Conservation (phyloP, 2,797 vertebrate genomes). For the Falco peregrinus region DNA sequence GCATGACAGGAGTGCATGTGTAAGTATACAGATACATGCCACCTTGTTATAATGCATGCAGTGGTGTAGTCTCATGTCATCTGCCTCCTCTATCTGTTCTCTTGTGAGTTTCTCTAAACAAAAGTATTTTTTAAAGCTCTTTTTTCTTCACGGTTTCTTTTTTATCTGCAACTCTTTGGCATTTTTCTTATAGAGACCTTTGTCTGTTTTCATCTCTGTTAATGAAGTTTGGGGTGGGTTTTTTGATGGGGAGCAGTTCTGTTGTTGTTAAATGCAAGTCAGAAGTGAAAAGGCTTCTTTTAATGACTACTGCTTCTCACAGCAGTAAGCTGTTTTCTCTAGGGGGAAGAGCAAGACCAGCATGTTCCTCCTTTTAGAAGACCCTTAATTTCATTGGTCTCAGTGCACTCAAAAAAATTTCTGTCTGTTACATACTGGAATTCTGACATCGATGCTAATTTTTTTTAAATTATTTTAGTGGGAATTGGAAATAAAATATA, state of each 20-base stretch:
- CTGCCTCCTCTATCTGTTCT: not conserved
- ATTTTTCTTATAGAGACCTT: not conserved
- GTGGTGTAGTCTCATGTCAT: not conserved
- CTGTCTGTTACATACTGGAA: not conserved
- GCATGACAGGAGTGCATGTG: not conserved
- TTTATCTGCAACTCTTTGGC: not conserved
- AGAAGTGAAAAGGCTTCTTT: not conserved
- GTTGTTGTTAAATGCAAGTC: not conserved
- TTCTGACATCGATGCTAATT: not conserved
- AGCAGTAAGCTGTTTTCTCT: not conserved
- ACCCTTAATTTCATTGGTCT: not conserved
- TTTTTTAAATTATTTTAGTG: not conserved
- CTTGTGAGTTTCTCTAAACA: not conserved
- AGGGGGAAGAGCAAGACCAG: not conserved
- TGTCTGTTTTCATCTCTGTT: not conserved
- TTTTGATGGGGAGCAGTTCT: not conserved
- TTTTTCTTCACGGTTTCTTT: slow-evolving; percentile 7
- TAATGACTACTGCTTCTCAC: not conserved
- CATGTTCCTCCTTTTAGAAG: not conserved
- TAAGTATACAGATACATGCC: not conserved
- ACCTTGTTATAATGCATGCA: not conserved
- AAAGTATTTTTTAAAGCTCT: not conserved
- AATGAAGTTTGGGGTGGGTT: not conserved
- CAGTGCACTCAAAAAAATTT: not conserved
- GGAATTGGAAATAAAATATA: slow-evolving; percentile 2